These are phyloP conservation scores for Eurytemora carolleeae DNA, from an alignment of 1,140 invertebrate species.

Conservation along the genomic window DNA sequence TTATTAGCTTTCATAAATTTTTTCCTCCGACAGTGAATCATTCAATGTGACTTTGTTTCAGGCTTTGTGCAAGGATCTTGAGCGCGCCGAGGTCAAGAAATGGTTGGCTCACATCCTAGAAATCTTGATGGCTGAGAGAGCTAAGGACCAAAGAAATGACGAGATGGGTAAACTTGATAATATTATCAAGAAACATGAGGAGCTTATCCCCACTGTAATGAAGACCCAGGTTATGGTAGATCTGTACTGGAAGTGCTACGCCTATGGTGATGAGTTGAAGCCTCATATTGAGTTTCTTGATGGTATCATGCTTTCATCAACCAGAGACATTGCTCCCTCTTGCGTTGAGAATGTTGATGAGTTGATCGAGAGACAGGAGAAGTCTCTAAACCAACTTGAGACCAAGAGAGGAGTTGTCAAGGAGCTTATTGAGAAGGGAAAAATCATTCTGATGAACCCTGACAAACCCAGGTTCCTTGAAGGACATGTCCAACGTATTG, in stretches of 20 bases:
- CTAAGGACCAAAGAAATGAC: constrained; percentile 19
- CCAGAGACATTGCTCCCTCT: constrained; percentile 20
- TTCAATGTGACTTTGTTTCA: no score
- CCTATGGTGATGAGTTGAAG: constrained; percentile 20
- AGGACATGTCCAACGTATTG: constrained; percentile 18
- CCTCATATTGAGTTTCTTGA: constrained; percentile 19
- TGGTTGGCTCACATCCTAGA: constrained; percentile 18
- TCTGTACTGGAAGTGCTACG: constrained; percentile 19
- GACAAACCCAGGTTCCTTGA: constrained; percentile 19
- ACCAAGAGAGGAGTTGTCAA: constrained; percentile 17
- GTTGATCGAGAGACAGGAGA: constrained; percentile 20
- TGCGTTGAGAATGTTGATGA: constrained; percentile 21
- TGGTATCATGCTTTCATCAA: constrained; percentile 19
- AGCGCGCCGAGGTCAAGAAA: constrained; percentile 20
- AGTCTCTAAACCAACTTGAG: constrained; percentile 18
- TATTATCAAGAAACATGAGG: constrained; percentile 20
- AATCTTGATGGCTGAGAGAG: constrained; percentile 20
- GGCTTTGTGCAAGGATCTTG: constrained; percentile 20
- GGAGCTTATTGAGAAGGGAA: constrained; percentile 19
- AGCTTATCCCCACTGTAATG: constrained; percentile 17
- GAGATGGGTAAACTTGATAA: constrained; percentile 20
- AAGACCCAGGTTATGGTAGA: constrained; percentile 16
- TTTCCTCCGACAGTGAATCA: not conserved
- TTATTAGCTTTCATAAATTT: no score
- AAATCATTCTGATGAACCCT: constrained; percentile 18